Conservation (phyloP, 2,888 invertebrate genomes). For the Oligia fasciuncula region DNA sequence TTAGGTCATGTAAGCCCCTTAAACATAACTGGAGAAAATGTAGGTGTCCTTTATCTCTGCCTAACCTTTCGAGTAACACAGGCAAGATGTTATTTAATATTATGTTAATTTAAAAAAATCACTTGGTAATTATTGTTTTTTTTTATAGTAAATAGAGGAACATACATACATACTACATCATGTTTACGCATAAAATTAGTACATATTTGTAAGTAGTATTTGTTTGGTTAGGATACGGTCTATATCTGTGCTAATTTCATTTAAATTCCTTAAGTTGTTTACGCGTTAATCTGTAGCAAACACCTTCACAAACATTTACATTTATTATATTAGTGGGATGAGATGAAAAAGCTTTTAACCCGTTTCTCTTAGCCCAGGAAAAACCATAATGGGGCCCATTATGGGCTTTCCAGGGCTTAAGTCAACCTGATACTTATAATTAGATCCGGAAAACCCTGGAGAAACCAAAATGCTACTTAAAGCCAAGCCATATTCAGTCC, state of each 20-base stretch:
- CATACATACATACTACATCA: too few relatives aligned
- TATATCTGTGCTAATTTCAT: neutral
- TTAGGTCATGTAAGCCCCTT: too few relatives aligned
- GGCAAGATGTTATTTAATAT: neutral
- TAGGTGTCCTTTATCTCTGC: neutral
- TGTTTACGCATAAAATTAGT: too few relatives aligned
- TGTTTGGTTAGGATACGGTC: too few relatives aligned
- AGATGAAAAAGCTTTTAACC: neutral
- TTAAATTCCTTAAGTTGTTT: neutral
- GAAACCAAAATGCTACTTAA: neutral
- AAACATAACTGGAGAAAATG: neutral
- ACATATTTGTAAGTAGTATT: neutral
- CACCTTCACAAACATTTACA: neutral
- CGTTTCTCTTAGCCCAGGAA: neutral
- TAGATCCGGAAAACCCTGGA: neutral
- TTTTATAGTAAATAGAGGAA: neutral
- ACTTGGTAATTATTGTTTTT: too few relatives aligned
- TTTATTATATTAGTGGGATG: neutral
- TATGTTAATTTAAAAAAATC: too few relatives aligned
- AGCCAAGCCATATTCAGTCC: neutral
- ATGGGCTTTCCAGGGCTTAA: neutral
- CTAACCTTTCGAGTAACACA: too few relatives aligned
- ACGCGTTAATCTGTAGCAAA: neutral
- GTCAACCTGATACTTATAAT: neutral
- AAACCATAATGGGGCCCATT: too few relatives aligned